These are phyloP conservation scores for Aethes cnicana DNA, from an alignment of 2,888 invertebrate species.

Conservation along the genomic window DNA sequence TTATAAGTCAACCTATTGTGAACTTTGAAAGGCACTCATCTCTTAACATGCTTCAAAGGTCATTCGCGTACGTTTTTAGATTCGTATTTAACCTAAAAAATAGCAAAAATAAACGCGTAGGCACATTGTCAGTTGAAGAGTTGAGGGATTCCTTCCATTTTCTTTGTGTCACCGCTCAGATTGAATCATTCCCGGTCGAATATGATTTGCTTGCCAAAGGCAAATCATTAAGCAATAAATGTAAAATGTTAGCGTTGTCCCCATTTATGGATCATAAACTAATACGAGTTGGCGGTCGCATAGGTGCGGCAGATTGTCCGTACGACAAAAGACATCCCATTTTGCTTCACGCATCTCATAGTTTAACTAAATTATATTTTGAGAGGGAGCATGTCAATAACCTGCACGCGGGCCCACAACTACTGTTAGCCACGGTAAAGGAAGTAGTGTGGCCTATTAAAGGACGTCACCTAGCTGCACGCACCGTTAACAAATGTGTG, in stretches of 20 bases:
- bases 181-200: conserved; percentile 31
- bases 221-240: conserved; percentile 29
- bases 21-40: conserved; percentile 31
- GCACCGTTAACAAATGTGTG: conserved; percentile 27
- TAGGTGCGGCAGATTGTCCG: conserved; percentile 12
- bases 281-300: conserved; percentile 31
- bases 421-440: conserved; percentile 26
- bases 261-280: conserved; percentile 32
- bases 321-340: conserved; percentile 31
- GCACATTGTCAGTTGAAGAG: conserved; percentile 31
- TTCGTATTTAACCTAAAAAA: conserved; percentile 33
- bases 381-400: conserved; percentile 19
- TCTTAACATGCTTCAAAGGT: conserved; percentile 29
- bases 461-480: neutral
- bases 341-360: conserved; percentile 25
- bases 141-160: conserved; percentile 31
- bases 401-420: conserved; percentile 32
- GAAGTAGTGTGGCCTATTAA: conserved; percentile 21
- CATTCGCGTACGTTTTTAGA: conserved; percentile 32
- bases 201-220: conserved; percentile 23
- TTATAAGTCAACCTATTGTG: conserved; percentile 14
- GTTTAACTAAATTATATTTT: conserved; percentile 25
- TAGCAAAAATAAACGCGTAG: conserved; percentile 16
- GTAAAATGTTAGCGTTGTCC: conserved; percentile 33
- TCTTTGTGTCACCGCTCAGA: conserved; percentile 29